Evolutionary conservation across 1,140 invertebrate species (phyloP).

Genomic region (Ctenoplectra terminalis): DNA sequence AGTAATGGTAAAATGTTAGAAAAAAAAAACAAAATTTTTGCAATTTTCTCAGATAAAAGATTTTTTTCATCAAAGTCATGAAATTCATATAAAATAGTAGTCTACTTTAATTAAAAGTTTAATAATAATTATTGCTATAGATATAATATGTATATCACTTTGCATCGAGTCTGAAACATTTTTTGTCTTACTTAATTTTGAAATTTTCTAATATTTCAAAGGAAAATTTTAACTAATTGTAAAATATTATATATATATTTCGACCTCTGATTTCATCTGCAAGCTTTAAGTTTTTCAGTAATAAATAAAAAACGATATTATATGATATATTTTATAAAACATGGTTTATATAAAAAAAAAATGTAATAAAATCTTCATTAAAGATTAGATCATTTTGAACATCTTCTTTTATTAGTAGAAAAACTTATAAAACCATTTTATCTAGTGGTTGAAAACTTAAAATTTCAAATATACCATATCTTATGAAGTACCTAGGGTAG

Average conservation of each 20-base stretch:
- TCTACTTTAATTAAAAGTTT: conserved; percentile 9
- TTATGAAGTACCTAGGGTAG: not conserved
- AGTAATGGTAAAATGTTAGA: not conserved
- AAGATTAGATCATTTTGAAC: not conserved
- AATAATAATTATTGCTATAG: not conserved
- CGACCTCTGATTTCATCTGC: not conserved
- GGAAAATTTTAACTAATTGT: not conserved
- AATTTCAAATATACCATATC: not conserved
- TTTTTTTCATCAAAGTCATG: conserved; percentile 4
- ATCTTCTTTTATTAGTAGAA: not conserved
- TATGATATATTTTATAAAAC: conserved; percentile 14
- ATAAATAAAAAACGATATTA: conserved; percentile 8
- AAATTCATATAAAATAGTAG: conserved; percentile 1
- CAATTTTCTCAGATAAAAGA: not conserved
- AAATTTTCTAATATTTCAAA: not conserved
- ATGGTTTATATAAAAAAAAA: not conserved
- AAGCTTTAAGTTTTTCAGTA: conserved; percentile 13
- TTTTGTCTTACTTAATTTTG: not conserved
- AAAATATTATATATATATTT: not conserved
- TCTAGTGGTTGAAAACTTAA: not conserved
- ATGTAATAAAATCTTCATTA: not conserved
- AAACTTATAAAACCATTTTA: conserved; percentile 2
- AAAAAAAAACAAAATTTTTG: not conserved
- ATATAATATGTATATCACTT: not conserved
- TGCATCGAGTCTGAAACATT: not conserved